These are phyloP conservation scores for Xyliphius kryptos DNA, from an alignment of 2,113 vertebrate genomes.

Conservation along the genomic window DNA sequence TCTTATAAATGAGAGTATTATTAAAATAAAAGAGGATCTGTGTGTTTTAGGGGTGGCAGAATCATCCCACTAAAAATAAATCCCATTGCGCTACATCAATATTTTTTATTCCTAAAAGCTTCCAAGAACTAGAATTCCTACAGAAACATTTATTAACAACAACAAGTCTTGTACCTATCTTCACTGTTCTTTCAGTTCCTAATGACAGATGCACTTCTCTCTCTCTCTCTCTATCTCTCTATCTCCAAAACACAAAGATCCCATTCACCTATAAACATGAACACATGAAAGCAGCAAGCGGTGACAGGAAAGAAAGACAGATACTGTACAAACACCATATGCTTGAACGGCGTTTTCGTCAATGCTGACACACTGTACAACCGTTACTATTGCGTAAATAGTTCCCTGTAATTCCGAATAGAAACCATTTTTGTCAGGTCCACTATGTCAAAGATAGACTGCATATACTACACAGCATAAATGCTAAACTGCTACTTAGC, in stretches of 20 bases:
- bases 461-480: too few relatives aligned
- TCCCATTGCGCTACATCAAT: constrained; percentile 41
- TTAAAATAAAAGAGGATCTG: not conserved
- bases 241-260: constrained; percentile 55
- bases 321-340: constrained; percentile 20
- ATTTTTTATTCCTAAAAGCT: constrained; percentile 43
- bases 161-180: constrained; percentile 59
- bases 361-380: too few relatives aligned
- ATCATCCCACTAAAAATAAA: not conserved
- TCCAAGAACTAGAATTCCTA: constrained; percentile 42
- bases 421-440: too few relatives aligned
- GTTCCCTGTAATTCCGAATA: too few relatives aligned
- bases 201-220: too few relatives aligned
- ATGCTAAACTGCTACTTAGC: too few relatives aligned
- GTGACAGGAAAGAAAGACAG: constrained; percentile 40
- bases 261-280: constrained; percentile 28
- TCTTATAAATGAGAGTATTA: too few relatives aligned
- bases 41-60: constrained; percentile 15
- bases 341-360: constrained; percentile 5
- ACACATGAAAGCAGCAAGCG: constrained; percentile 38
- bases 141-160: too few relatives aligned
- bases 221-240: too few relatives aligned
- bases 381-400: too few relatives aligned
- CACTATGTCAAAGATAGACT: too few relatives aligned
- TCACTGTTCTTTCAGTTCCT: constrained; percentile 53